Evolutionary conservation across 2,113 vertebrate species (phyloP).

Genomic region (Planiliza haematocheilus): DNA sequence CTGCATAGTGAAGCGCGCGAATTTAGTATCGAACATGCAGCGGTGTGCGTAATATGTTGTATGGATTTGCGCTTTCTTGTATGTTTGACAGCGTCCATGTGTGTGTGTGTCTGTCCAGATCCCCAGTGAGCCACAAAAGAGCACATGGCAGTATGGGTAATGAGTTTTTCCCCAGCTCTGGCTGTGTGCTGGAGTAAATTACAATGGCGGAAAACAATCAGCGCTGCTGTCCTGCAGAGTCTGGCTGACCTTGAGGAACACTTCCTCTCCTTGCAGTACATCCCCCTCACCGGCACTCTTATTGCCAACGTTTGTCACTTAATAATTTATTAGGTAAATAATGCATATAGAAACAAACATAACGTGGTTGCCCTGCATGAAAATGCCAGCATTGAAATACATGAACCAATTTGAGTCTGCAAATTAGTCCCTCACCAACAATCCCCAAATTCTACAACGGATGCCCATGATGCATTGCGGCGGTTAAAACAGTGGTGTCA

Average conservation of each 20-base stretch:
- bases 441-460: conserved; percentile 14
- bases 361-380: conserved; percentile 3
- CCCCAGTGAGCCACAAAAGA: conserved; percentile 53
- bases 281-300: conserved; percentile 31
- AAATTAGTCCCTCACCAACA: conserved; percentile 37
- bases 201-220: conserved; percentile 76
- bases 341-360: conserved; percentile 60
- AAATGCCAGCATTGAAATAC: conserved; percentile 18
- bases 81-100: conserved; percentile 30
- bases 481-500: conserved; percentile 47
- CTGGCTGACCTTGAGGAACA: conserved; percentile 71
- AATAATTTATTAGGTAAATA: conserved; percentile 74
- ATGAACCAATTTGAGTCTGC: conserved; percentile 22
- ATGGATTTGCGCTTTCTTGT: conserved; percentile 7
- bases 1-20: conserved; percentile 3
- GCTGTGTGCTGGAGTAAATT: conserved; percentile 63
- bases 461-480: conserved; percentile 61
- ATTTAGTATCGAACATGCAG: neutral
- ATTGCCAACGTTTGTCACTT: conserved; percentile 55
- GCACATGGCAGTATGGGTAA: conserved; percentile 70
- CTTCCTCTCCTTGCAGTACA: conserved; percentile 28
- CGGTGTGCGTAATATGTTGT: neutral
- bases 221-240: conserved; percentile 50
- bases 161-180: conserved; percentile 66
- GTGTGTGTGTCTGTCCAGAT: conserved; percentile 28